These are phyloP conservation scores for Coremacera marginata DNA, from an alignment of 2,888 invertebrate genomes.

Conservation along the genomic window DNA sequence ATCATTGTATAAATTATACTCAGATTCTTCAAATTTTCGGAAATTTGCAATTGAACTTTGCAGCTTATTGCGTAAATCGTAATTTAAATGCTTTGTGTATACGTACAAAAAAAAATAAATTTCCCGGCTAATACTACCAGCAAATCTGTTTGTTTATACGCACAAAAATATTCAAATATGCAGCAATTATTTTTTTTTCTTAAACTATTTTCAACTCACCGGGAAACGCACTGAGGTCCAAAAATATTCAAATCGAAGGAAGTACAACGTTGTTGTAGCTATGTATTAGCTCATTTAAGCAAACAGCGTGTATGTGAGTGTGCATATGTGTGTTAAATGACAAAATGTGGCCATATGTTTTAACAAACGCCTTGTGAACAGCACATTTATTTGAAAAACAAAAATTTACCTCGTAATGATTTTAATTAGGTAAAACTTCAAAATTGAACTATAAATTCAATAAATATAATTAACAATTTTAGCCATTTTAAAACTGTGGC, in stretches of 20 bases:
- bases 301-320: conserved; percentile 5
- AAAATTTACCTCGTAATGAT: neutral
- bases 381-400: neutral
- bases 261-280: neutral
- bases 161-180: no score
- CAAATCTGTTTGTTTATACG: no score
- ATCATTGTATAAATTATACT: no score
- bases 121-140: no score
- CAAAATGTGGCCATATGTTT: conserved; percentile 11
- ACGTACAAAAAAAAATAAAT: no score
- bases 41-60: no score
- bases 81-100: no score
- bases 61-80: no score
- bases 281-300: neutral
- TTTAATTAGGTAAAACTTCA: neutral
- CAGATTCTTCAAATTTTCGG: no score
- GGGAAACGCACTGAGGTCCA: neutral
- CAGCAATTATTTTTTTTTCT: no score
- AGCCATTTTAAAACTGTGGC: no score
- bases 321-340: neutral
- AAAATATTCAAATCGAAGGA: conserved; percentile 1
- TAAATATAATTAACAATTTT: no score
- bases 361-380: neutral
- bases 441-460: neutral
- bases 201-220: conserved; percentile 5